Evolutionary conservation across 2,888 invertebrate species (phyloP).

Genomic region (Scaptomyza flava): DNA sequence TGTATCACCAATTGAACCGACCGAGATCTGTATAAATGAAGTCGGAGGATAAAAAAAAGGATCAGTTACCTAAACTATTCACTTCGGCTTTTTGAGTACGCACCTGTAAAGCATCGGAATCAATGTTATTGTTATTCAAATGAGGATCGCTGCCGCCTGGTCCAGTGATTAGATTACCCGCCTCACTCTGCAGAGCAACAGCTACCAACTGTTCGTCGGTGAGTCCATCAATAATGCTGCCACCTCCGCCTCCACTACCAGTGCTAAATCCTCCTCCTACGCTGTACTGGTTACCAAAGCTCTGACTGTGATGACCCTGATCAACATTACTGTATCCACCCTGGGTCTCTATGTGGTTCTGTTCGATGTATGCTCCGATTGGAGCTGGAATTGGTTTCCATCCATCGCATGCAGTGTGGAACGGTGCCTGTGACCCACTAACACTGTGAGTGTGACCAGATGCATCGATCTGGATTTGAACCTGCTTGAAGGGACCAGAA

Average conservation of each 20-base stretch:
- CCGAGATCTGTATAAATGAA: conserved; percentile 57
- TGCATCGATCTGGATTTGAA: conserved; percentile 81
- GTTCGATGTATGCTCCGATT: conserved; percentile 77
- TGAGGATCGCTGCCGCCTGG: conserved; percentile 60
- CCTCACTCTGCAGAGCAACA: conserved; percentile 79
- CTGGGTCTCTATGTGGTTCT: conserved; percentile 81
- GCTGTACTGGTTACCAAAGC: conserved; percentile 55
- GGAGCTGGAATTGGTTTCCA: conserved; percentile 94
- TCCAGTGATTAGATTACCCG: conserved; percentile 49
- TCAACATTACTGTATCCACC: conserved; percentile 80
- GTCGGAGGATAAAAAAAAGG: too few relatives aligned
- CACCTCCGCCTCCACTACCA: conserved; percentile 19
- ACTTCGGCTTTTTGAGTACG: conserved; percentile 21
- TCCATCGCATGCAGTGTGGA: conserved; percentile 88
- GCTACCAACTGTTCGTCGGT: conserved; percentile 83
- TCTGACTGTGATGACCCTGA: conserved; percentile 50
- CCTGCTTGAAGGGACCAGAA: conserved; percentile 86
- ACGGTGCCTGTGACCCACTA: conserved; percentile 80
- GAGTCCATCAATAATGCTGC: conserved; percentile 70
- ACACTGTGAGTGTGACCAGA: conserved; percentile 80
- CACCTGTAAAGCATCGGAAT: conserved; percentile 63
- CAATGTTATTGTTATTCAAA: conserved; percentile 66
- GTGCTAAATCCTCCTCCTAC: conserved; percentile 11
- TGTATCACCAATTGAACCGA: conserved; percentile 82
- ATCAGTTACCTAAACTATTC: too few relatives aligned